phyloP scores from a whole-genome alignment of 2,113 vertebrate species.

The Archocentrus centrarchus region DNA sequence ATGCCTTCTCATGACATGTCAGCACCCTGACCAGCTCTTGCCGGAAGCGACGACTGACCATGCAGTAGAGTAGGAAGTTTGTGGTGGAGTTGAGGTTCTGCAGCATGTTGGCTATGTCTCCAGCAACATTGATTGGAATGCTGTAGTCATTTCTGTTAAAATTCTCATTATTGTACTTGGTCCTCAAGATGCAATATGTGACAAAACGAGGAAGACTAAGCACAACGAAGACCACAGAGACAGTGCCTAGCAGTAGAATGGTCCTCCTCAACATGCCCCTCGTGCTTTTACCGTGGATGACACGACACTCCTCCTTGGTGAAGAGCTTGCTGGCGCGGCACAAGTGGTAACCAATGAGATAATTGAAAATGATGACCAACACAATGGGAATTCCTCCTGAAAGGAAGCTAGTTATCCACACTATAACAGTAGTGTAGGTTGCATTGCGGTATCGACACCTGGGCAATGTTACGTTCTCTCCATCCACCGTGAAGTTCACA shows the following conservation, averaged over 20 bases:
- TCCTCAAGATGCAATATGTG: constrained; percentile 84
- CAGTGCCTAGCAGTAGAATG: constrained; percentile 75
- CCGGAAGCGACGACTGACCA: constrained; percentile 79
- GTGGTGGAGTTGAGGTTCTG: constrained; percentile 84
- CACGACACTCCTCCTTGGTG: constrained; percentile 75
- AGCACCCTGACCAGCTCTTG: constrained; percentile 69
- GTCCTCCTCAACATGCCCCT: constrained; percentile 72
- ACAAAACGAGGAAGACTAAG: constrained; percentile 82
- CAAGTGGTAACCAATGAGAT: constrained; percentile 77
- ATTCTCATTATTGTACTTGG: constrained; percentile 70
- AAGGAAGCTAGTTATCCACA: constrained; percentile 81
- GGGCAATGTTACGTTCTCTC: constrained; percentile 59
- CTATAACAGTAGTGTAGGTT: constrained; percentile 73
- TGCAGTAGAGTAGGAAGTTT: constrained; percentile 84
- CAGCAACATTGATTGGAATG: constrained; percentile 76
- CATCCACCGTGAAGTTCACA: constrained; percentile 52
- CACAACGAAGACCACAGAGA: constrained; percentile 77
- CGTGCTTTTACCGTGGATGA: constrained; percentile 64
- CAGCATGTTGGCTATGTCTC: constrained; percentile 83
- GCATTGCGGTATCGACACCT: constrained; percentile 73
- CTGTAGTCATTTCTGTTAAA: constrained; percentile 80
- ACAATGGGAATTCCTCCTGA: constrained; percentile 80
- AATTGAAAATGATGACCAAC: constrained; percentile 81
- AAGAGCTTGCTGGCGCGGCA: constrained; percentile 71
- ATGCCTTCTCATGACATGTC: constrained; percentile 39